Evolutionary conservation across 2,888 invertebrate genomes (phyloP).

Genomic region (Pristionchus maxplancki): DNA sequence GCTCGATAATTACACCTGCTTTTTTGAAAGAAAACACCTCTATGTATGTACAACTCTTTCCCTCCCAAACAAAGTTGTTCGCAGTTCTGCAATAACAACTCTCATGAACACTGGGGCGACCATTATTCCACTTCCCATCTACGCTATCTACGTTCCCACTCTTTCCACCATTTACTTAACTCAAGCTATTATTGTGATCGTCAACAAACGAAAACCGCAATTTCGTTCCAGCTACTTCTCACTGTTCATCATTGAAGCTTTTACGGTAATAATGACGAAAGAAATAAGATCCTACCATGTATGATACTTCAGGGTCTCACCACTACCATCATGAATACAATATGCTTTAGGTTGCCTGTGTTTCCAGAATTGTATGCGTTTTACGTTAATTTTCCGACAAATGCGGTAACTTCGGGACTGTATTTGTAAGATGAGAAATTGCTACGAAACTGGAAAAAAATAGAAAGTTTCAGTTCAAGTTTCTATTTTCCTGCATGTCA

Average conservation of each 20-base stretch:
- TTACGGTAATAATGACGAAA: background rate
- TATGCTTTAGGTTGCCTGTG: background rate
- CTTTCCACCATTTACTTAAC: background rate
- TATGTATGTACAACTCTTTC: too few relatives aligned
- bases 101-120: too few relatives aligned
- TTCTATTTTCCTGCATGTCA: constrained; percentile 16
- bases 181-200: background rate
- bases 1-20: too few relatives aligned
- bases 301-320: background rate
- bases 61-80: too few relatives aligned
- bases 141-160: background rate
- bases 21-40: too few relatives aligned
- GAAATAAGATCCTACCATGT: background rate
- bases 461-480: background rate
- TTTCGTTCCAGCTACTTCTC: constrained; percentile 3
- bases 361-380: background rate
- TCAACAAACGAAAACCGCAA: background rate
- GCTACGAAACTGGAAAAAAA: background rate
- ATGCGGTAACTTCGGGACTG: background rate
- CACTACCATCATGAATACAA: background rate
- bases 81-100: too few relatives aligned
- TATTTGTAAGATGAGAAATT: background rate
- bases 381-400: background rate
- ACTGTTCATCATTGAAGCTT: background rate
- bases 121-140: too few relatives aligned